Evolutionary conservation across 1,140 invertebrate genomes (phyloP), one percentile per base, ranked within the genome.

Genomic region (Dryas iulia): DNA sequence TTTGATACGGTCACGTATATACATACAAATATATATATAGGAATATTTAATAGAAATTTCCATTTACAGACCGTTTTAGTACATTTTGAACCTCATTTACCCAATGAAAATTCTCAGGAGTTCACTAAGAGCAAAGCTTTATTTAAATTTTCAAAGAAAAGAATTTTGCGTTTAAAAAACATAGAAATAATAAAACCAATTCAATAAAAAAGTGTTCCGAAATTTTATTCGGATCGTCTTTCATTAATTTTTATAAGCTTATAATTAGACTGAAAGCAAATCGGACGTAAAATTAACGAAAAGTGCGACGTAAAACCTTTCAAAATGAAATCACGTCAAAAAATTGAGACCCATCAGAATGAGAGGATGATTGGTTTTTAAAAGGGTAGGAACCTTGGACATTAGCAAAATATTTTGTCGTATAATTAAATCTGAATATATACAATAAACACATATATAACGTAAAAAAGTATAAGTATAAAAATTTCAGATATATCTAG

Each of bases 281-380:
- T 85, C 78, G 72, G 78, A 78, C 71, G 76, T 75, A 76, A 81
- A 81, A 76, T 74, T 77, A 81, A 79, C 82, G 77, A 79, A 69
- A 76, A 74, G 72, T 73, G 68, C 59, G 58, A 71, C 57, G 59
- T 31, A 64, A 69, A 58, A 63, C 73, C 71, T 76, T 76, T 74
- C 72, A 69, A 69, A 75, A 69, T 56, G 69, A 75, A 81, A 79
- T 74, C 78, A 77, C 77, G 79, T 85, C 81, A 78, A 83, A 83
- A 83, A 85, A 81, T 57, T 69, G 18, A 61, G 57, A 73, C 70
- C 70, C 74, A 76, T 78, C 73, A 33, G 56, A 65, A 69, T 59
- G 59, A 66, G 57, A 23, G 72, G n/a, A 23, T 69, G 54, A 69
- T 69, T 64, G 61, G 67, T 69, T 69, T 64, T 54, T 58, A 69